Base-by-base conservation (phyloP, 2,113 vertebrate species). In the Paralichthys olivaceus region DNA sequence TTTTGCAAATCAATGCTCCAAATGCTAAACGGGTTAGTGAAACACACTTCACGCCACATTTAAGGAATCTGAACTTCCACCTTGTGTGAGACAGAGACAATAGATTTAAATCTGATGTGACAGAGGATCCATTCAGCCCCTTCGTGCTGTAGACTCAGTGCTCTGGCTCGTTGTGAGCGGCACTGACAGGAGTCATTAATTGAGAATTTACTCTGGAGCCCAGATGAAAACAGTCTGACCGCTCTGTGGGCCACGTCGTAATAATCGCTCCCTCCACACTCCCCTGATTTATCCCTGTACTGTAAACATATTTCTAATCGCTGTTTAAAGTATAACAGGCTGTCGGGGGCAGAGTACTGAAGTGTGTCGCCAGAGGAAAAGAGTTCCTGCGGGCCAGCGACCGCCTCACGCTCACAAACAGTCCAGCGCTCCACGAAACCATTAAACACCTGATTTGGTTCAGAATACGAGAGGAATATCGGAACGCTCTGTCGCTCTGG, bases 361-460 rank as follows among this genome's bases (percentile, higher is more conserved):
- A 72, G 77, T 78, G 66, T 75, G 74, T 77, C 55, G n/a, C 70
- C 17, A 20, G 47, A 32, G 69, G 80, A 64, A 72, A 74, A 63
- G 32, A 29, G 62, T 72, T 85, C 63, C 80, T 83, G 14, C 53
- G n/a, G 82, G 60, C 70, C 69, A 19, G 76, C 62, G 3, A 14
- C 29, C 55, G 56, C 40, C 40, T 69, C 70, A 71, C 75, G 67
- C 69, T 67, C 47, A 37, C 74, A 62, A 60, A 47, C 56, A 17
- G 72, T n/a, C 54, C 5, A 2, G 26, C 4, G 47, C 7, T 55
- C 40, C 75, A 79, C 68, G 32, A 14, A 76, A 70, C 60, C 71
- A 54, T 75, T 69, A 79, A 81, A 76, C 72, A 81, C 34, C 77
- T 71, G 77, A 81, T 61, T 45, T 43, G 23, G 58, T 58, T 0